Evolutionary conservation across 2,113 vertebrate genomes (phyloP), one percentile per base, ranked within the genome.

Genomic region (Myiozetetes cayanensis): DNA sequence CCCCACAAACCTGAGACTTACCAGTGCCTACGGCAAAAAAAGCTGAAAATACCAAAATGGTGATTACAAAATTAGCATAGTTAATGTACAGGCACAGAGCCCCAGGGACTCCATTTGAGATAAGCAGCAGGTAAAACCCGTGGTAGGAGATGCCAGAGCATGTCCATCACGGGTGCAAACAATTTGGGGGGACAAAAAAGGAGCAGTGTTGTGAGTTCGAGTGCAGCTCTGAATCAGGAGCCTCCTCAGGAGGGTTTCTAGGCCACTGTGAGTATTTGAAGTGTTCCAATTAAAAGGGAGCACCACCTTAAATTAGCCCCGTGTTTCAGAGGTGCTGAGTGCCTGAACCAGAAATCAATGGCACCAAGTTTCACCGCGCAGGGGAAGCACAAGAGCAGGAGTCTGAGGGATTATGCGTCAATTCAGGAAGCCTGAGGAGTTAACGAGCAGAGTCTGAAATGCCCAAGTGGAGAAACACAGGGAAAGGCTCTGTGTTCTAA

Each of bases 181-280:
- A 73, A 33, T 50, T 0, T 1, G 23, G 25, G 17, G 4, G n/a
- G 15, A 6, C 41, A 43, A 1, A 5, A 49, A 63, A 6, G 1
- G 30, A 39, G 5, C 17, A 28, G 49, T 20, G 20, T 25, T n/a
- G 7, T 31, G 61, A 65, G 28, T 44, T 44, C 28, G 52, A 76
- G 37, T 20, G 77, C 28, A 74, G 31, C 12, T 86, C 21, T 3
- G 11, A 75, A 50, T 31, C 14, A 49, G 10, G 21, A 85, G 18
- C 52, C 41, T 74, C 33, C 53, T 14, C 47, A 59, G 47, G 58
- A 81, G 4, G 27, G 31, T 68, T 72, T 85, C 58, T 52, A 79
- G 93, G 90, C 41, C 81, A 72, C 0, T 24, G 9, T 6, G 70
- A 59, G 24, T 43, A 65, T 31, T 14, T 44, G 44, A 85, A 76